Evolutionary conservation across 2,888 invertebrate genomes (phyloP), one percentile per base, ranked within the genome.

Genomic region (Tinea pellionella): DNA sequence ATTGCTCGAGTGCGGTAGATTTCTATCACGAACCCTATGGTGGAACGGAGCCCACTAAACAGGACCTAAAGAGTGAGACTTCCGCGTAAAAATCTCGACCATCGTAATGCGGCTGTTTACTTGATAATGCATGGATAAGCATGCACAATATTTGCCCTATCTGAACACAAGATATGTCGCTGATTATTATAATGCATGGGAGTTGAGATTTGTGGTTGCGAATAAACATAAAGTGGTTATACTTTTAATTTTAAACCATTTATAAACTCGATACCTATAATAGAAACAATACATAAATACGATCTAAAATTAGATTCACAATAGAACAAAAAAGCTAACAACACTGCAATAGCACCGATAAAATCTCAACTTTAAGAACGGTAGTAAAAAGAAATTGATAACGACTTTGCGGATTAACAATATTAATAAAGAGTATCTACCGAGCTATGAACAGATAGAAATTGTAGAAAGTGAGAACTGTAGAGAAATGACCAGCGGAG

Each of bases 1-100:
- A 81, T 80, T 79, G 81, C 76, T 72, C 67, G 70, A 67, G 66
- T 67, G 71, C 71, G 42, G 65, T 61, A 74, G 81, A 83, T 82
- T 66, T 68, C 72, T 74, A 83, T 82, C 82, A 65, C 67, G 67
- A 76, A 75, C 74, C 74, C 75, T 65, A 72, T 64, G 69, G 70
- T 69, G 1, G 16, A 15, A 12, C 32, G 51, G 60, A 55, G 32
- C 24, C 47, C 3, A 53, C 24, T 51, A n/a, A 1, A 15, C 9
- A 24, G 53, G 53, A 53, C 53, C 53, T 53, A 18, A 51, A 18
- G 19, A 53, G 18, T 16, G 12, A 59, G 12, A 37, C 53, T 60
- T 60, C 55, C 55, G 55, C 8, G 55, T 53, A 60, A 51, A 55
- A 60, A 55, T 51, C 51, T 41, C 53, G 8, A 18, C 24, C 24